Percentiles rank a stretch among this genome's conserved stretches.
Conservation (phyloP, 2,888 invertebrate genomes). For the Agonum fuliginosum region DNA sequence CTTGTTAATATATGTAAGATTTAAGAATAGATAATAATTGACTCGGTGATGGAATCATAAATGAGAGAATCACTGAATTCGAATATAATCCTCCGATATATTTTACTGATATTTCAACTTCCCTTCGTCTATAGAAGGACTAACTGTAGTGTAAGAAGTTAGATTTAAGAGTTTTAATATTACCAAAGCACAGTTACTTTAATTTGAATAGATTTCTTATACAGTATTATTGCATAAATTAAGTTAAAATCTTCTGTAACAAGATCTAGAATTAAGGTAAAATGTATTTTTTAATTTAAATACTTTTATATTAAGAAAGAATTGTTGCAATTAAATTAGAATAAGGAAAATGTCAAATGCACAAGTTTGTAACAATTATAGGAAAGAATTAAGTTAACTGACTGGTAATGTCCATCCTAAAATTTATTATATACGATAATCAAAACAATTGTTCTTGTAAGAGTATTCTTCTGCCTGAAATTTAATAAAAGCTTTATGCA, state of each 20-base stretch:
- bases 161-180: conserved; percentile 28
- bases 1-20: conserved; percentile 41
- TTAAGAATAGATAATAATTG: conserved; percentile 26
- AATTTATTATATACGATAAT: conserved; percentile 57
- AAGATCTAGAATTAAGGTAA: conserved; percentile 38
- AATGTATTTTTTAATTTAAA: conserved; percentile 41
- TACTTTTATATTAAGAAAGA: conserved; percentile 44
- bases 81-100: conserved; percentile 38
- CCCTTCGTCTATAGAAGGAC: conserved; percentile 32
- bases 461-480: conserved; percentile 46
- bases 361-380: conserved; percentile 50
- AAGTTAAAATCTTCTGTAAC: conserved; percentile 5
- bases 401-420: conserved; percentile 56
- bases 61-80: conserved; percentile 48
- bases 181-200: conserved; percentile 25
- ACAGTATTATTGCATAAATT: conserved; percentile 32
- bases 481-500: conserved; percentile 43
- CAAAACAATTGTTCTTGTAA: conserved; percentile 52
- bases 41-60: conserved; percentile 24
- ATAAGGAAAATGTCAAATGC: conserved; percentile 58
- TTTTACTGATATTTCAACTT: conserved; percentile 40
- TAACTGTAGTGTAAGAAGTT: conserved; percentile 38
- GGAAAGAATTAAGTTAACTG: conserved; percentile 51
- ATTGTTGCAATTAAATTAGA: conserved; percentile 46
- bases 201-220: neutral